These are phyloP conservation scores for Talpa occidentalis DNA, from an alignment of 2,113 vertebrate species.

Conservation along the genomic window DNA sequence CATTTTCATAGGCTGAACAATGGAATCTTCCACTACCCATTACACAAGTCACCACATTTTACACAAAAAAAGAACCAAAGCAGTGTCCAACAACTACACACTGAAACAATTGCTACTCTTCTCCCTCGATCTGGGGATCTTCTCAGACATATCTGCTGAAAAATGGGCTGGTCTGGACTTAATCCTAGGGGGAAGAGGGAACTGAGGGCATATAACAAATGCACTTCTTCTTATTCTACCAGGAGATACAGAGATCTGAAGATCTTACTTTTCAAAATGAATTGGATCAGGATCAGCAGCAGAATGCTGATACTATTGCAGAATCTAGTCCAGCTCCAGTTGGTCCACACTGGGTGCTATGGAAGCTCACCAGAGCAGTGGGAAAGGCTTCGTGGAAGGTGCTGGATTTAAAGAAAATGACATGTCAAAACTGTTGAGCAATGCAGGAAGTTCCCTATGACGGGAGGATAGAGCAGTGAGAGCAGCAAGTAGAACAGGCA, in stretches of 20 bases:
- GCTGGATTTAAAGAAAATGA: background rate
- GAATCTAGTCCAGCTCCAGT: background rate
- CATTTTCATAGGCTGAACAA: background rate
- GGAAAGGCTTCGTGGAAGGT: background rate
- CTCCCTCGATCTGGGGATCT: background rate
- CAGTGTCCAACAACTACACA: background rate
- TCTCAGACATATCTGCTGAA: background rate
- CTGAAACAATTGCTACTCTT: background rate
- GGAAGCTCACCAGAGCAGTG: background rate
- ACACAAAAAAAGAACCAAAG: background rate
- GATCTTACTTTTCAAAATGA: background rate
- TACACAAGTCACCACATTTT: background rate
- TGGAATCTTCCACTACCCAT: background rate
- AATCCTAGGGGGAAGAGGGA: background rate
- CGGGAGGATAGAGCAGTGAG: background rate
- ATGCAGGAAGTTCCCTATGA: background rate
- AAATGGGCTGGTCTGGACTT: background rate
- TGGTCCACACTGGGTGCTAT: background rate
- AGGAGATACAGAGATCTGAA: background rate
- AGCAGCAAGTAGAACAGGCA: background rate
- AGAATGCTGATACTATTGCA: background rate
- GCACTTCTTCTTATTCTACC: background rate
- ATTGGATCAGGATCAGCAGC: background rate
- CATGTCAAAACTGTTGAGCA: background rate
- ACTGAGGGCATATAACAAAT: background rate